A percentile compares a stretch with the other conserved stretches of the same genome.
phyloP scores from a whole-genome alignment of 2,888 invertebrate species.

The Elmis aenea region DNA sequence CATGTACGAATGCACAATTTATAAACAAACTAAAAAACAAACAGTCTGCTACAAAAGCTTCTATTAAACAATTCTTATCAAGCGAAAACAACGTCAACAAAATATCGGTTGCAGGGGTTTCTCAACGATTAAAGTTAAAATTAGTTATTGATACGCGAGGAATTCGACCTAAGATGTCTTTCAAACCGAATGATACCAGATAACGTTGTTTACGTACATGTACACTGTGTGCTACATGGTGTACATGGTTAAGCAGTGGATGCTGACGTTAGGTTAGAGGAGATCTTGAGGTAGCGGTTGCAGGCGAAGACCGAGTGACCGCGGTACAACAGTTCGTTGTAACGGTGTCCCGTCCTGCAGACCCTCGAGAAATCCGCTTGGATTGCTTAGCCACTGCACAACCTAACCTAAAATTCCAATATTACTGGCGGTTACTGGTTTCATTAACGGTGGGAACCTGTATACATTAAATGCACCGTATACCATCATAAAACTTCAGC shows the following conservation, averaged over 20 bases:
- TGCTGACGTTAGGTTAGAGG: slow-evolving; percentile 9
- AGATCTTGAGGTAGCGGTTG: slow-evolving; percentile 8
- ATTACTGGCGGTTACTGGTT: not conserved
- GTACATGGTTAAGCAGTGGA: slow-evolving; percentile 3
- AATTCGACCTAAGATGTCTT: slow-evolving; percentile 13
- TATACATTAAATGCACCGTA: no score
- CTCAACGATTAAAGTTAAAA: slow-evolving; percentile 5
- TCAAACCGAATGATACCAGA: slow-evolving; percentile 4
- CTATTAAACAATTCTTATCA: slow-evolving; percentile 4
- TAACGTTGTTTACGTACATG: no score
- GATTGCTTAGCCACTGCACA: slow-evolving; percentile 9
- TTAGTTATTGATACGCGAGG: slow-evolving; percentile 9
- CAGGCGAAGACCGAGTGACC: slow-evolving; percentile 17
- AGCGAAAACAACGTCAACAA: slow-evolving; percentile 11
- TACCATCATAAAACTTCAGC: no score
- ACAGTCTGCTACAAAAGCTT: not conserved
- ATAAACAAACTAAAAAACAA: slow-evolving; percentile 15
- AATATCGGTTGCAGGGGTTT: slow-evolving; percentile 6
- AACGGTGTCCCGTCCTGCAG: slow-evolving; percentile 16
- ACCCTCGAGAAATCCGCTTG: slow-evolving; percentile 12
- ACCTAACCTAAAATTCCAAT: slow-evolving; percentile 8
- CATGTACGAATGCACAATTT: slow-evolving; percentile 14
- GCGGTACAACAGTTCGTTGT: slow-evolving; percentile 11
- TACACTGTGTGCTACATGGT: no score
- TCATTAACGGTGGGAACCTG: no score